These are phyloP conservation scores for Pristis pectinata DNA, from an alignment of 2,797 vertebrate species.

Conservation along the genomic window DNA sequence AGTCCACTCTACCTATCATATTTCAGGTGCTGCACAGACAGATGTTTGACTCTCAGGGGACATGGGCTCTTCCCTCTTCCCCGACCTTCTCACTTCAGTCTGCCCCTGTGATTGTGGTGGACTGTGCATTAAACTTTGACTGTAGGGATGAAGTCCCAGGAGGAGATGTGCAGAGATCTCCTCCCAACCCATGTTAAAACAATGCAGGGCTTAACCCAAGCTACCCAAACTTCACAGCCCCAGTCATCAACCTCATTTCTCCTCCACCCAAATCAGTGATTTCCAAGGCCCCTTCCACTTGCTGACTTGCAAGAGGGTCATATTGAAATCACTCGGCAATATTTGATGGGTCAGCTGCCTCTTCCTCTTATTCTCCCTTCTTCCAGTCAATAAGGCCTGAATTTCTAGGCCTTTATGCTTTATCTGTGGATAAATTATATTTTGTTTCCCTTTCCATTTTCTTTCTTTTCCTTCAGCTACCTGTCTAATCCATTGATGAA, in stretches of 20 bases:
- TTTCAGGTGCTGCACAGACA: no score
- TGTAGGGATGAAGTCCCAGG: background rate
- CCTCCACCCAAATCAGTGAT: background rate
- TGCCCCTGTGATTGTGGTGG: no score
- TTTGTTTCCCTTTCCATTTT: background rate
- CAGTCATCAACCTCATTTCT: background rate
- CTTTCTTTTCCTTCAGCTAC: background rate
- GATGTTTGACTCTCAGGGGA: no score
- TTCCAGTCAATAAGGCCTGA: no score
- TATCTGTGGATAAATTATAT: background rate
- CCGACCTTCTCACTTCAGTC: no score
- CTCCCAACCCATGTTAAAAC: background rate
- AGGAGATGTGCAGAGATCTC: background rate
- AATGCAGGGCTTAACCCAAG: no score
- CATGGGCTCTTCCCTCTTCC: no score
- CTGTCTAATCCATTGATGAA: background rate
- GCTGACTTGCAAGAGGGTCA: background rate
- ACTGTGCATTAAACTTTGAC: background rate
- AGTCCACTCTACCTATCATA: no score
- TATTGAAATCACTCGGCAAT: background rate
- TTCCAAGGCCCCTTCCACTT: background rate
- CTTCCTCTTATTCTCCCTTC: background rate
- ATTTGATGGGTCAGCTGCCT: background rate
- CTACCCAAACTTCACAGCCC: background rate
- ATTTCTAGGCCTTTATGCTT: background rate